Conservation (phyloP, 2,888 invertebrate genomes). For the Oligia strigilis region DNA sequence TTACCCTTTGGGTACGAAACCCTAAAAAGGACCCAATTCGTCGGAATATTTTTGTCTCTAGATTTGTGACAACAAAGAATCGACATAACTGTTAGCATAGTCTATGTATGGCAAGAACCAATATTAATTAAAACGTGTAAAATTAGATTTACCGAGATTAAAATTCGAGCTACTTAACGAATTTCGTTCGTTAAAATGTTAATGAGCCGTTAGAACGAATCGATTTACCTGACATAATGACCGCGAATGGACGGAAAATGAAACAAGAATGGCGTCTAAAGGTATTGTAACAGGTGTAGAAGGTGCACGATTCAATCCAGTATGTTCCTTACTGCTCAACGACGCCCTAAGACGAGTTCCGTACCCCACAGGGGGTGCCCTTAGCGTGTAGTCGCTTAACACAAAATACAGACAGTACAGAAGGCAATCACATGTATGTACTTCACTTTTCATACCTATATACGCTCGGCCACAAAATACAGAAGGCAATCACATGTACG, state of each 20-base stretch:
- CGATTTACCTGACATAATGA: constrained; percentile 1
- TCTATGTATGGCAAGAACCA: constrained; percentile 22
- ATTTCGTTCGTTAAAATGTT: constrained; percentile 12
- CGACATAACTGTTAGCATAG: background rate
- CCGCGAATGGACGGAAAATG: background rate
- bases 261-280: background rate
- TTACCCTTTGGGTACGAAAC: too few relatives aligned
- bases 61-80: background rate
- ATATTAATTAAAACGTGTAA: constrained; percentile 22
- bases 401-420: too few relatives aligned
- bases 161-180: constrained; percentile 33
- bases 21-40: background rate
- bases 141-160: constrained; percentile 18
- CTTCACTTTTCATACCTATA: too few relatives aligned
- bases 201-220: constrained; percentile 36
- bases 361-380: constrained; percentile 55
- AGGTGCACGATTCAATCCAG: background rate
- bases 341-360: background rate
- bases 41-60: background rate
- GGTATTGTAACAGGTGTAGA: background rate
- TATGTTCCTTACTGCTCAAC: background rate
- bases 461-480: too few relatives aligned
- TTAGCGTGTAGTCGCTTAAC: too few relatives aligned
- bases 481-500: too few relatives aligned
- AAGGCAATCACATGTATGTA: too few relatives aligned